Evolutionary conservation across 1,140 invertebrate species (phyloP).

Genomic region (Thaumatotibia leucotreta): DNA sequence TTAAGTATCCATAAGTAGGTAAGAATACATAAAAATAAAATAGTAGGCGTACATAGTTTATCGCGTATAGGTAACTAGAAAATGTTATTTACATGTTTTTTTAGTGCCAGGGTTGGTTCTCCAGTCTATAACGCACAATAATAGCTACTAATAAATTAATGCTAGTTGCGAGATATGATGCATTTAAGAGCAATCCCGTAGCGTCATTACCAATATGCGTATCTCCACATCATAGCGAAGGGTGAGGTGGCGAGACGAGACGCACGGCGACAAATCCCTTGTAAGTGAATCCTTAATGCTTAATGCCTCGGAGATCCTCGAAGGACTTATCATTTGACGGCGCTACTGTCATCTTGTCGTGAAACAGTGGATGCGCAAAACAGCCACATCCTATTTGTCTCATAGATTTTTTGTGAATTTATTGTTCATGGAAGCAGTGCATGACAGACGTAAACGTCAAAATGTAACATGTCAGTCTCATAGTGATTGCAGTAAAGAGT

Average conservation of each 20-base stretch:
- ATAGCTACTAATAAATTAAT: neutral
- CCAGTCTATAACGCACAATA: too few species aligned
- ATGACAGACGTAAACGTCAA: too few species aligned
- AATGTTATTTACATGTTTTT: too few species aligned
- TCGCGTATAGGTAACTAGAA: too few species aligned
- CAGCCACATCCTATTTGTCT: neutral
- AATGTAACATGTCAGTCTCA: too few species aligned
- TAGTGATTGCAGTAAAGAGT: too few species aligned
- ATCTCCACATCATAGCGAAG: neutral
- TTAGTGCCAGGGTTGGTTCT: too few species aligned
- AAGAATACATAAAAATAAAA: too few species aligned
- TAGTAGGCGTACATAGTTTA: too few species aligned
- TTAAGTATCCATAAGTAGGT: too few species aligned
- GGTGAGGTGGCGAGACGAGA: neutral
- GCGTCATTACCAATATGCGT: neutral
- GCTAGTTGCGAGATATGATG: neutral
- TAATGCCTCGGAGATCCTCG: conserved; percentile 5
- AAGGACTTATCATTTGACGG: conserved; percentile 1
- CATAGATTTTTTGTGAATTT: too few species aligned
- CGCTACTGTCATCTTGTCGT: neutral
- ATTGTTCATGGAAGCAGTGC: too few species aligned
- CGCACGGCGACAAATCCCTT: conserved; percentile 22
- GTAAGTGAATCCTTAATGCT: conserved; percentile 38
- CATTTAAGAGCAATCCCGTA: neutral
- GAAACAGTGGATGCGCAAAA: neutral